These are phyloP conservation scores for Sanderia malayensis DNA, from an alignment of 30 jellyfish, hydroid and myxozoan genomes.

Conservation along the genomic window DNA sequence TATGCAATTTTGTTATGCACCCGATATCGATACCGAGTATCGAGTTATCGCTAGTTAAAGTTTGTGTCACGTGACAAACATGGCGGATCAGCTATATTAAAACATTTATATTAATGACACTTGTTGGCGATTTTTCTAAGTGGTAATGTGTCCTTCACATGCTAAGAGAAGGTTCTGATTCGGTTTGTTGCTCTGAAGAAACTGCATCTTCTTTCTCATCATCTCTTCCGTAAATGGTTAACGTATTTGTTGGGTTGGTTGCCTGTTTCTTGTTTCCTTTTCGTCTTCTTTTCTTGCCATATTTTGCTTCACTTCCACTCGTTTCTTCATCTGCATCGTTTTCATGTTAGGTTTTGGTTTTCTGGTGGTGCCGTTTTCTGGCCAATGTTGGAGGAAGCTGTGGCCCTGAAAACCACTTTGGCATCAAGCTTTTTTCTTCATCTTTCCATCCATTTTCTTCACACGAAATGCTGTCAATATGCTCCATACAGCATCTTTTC, in stretches of 20 bases:
- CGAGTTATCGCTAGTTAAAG: conserved; percentile 1
- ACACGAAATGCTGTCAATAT: background rate
- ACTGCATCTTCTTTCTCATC: conserved; percentile 1
- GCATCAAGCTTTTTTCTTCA: background rate
- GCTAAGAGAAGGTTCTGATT: background rate
- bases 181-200: conserved; percentile 1
- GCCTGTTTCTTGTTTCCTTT: background rate
- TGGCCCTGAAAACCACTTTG: conserved; percentile 2
- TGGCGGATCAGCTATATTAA: background rate
- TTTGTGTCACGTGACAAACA: background rate
- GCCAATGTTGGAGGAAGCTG: background rate
- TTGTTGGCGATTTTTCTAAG: background rate
- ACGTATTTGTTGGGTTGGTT: background rate
- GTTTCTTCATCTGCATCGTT: background rate
- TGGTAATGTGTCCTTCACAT: background rate
- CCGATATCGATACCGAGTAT: background rate
- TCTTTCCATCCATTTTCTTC: background rate
- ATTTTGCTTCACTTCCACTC: background rate
- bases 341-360: background rate
- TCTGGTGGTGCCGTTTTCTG: background rate
- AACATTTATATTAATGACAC: background rate
- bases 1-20: background rate
- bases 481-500: background rate
- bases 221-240: background rate
- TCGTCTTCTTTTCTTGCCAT: background rate